Evolutionary conservation across 2,797 vertebrate genomes (phyloP), one percentile per base, ranked within the genome.

Genomic region (Pangasius krempfi): DNA sequence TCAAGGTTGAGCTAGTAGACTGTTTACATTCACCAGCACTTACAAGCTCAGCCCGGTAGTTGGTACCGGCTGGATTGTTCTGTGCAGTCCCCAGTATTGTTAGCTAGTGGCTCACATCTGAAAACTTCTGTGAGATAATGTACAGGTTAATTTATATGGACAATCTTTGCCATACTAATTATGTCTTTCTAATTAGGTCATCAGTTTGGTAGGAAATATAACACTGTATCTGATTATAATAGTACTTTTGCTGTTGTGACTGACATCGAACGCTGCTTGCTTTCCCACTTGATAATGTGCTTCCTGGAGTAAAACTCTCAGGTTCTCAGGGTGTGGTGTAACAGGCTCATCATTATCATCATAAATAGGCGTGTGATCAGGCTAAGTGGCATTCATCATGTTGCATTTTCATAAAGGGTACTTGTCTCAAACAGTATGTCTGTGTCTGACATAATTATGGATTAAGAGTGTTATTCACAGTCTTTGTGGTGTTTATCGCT

Each of bases 371-470:
- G 2, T 54, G 86, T 81, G 50, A 87, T 87, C 16, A 81, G 76
- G 86, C 64, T 52, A 87, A 80, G 86, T 68, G 86, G 60, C 62
- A 44, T 84, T 66, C 62, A 84, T 70, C 64, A 84, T 84, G 47
- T 52, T 47, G 44, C 66, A 84, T 50, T 52, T 84, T 84, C n/a
- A 84, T 70, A 84, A 84, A 70, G 47, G n/a, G 62, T 84, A 22
- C 83, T 84, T 84, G 64, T 84, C n/a, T 52, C 64, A 54, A 37
- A 68, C n/a, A 52, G 9, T 84, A 70, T 84, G 83, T 54, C 64
- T 68, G 47, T 84, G n/a, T 84, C 44, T 70, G 83, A 70, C 9
- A 30, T 54, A 70, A 68, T 70, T 20, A 54, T 70, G 10, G n/a
- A 70, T 33, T 30, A 13, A 68, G 52, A 83, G n/a, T 81, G 30